Conservation (phyloP, 2,113 vertebrate species). For the Oxyruncus cristatus region DNA sequence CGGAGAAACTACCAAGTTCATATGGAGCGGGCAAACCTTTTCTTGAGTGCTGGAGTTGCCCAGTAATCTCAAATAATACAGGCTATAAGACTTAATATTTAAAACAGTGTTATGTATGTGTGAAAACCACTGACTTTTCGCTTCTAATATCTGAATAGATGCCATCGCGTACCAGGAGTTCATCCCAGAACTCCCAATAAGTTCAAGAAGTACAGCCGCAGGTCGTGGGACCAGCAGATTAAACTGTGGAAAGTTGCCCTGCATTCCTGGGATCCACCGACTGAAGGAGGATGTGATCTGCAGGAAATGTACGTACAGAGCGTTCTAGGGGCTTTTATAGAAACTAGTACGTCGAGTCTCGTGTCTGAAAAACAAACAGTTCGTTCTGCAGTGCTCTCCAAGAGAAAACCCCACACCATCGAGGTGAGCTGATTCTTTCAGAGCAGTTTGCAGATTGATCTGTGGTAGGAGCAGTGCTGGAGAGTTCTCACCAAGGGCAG, state of each 20-base stretch:
- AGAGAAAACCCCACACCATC: not conserved
- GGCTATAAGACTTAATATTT: not conserved
- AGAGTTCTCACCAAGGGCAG: not conserved
- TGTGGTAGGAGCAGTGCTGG: not conserved
- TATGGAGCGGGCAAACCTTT: not conserved
- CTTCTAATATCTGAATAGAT: conserved; percentile 62
- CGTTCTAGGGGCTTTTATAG: not conserved
- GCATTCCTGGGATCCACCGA: conserved; percentile 92
- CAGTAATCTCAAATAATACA: not conserved
- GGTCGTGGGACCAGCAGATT: conserved; percentile 98
- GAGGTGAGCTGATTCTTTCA: accelerated
- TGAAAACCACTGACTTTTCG: not conserved
- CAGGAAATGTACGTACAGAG: conserved; percentile 81
- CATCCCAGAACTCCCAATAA: conserved; percentile 97
- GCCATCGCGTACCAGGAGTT: conserved; percentile 84
- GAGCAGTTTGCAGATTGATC: not conserved
- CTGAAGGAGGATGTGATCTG: conserved; percentile 73
- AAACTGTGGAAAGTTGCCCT: conserved; percentile 94
- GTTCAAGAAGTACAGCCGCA: conserved; percentile 95
- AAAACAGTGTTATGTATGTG: not conserved
- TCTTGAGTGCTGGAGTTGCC: not conserved
- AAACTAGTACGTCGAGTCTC: not conserved
- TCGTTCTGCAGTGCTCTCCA: not conserved
- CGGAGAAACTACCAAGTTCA: not conserved
- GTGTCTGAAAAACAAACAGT: not conserved